These are phyloP conservation scores for Proterorhinus semilunaris DNA, from an alignment of 2,113 vertebrate species.

Conservation along the genomic window DNA sequence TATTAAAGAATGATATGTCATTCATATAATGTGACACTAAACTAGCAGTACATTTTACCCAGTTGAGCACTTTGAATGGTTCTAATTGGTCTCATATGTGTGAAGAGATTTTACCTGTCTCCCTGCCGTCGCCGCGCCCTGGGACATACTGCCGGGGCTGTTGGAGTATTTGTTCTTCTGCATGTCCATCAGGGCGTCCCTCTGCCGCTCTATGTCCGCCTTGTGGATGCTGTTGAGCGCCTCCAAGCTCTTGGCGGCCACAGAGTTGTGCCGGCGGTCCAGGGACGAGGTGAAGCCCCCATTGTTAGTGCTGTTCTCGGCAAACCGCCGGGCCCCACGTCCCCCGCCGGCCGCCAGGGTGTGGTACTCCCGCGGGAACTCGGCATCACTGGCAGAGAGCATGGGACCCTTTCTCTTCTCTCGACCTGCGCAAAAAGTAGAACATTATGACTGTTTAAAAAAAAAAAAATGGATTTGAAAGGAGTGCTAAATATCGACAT, in stretches of 20 bases:
- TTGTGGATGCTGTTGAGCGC: constrained; percentile 91
- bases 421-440: constrained; percentile 75
- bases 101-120: constrained; percentile 49
- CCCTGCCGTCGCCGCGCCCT: constrained; percentile 37
- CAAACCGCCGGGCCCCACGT: constrained; percentile 87
- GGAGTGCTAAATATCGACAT: no score
- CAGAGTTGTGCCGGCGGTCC: constrained; percentile 86
- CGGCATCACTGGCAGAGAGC: constrained; percentile 95
- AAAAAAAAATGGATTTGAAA: no score
- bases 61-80: no score
- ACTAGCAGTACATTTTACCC: background rate
- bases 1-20: no score
- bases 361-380: constrained; percentile 93
- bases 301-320: constrained; percentile 77
- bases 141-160: constrained; percentile 74
- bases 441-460: background rate
- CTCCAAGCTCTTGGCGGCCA: constrained; percentile 91
- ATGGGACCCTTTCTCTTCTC: constrained; percentile 91
- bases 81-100: background rate
- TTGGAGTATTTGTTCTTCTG: constrained; percentile 89
- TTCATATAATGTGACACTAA: background rate
- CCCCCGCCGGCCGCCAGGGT: constrained; percentile 82
- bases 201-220: constrained; percentile 89
- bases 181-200: constrained; percentile 91
- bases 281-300: constrained; percentile 89